Conservation (phyloP, 2,797 vertebrate genomes). For the Pipistrellus kuhlii region DNA sequence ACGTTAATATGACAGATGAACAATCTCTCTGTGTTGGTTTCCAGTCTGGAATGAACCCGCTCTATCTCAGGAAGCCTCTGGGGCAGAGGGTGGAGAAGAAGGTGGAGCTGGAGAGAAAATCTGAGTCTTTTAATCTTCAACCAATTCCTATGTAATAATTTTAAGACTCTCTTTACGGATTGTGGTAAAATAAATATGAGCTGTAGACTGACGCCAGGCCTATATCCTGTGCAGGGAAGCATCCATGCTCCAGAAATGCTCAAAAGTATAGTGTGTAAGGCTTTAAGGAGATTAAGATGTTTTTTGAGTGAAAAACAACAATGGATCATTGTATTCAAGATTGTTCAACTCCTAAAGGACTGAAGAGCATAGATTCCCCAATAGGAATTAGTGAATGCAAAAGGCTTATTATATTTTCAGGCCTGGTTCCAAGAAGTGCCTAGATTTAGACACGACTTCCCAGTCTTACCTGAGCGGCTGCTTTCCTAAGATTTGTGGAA, state of each 20-base stretch:
- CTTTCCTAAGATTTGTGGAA: conserved; percentile 72
- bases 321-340: background rate
- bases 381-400: conserved; percentile 36
- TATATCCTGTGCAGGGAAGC: background rate
- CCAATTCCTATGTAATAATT: background rate
- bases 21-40: conserved; percentile 24
- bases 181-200: background rate
- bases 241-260: background rate
- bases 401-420: conserved; percentile 10
- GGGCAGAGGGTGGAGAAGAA: background rate
- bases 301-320: conserved; percentile 27
- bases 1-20: conserved; percentile 26
- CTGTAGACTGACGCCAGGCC: background rate
- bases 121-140: background rate
- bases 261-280: conserved; percentile 15
- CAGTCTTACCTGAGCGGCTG: conserved; percentile 58
- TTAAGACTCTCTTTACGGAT: background rate
- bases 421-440: background rate
- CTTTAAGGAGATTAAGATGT: conserved; percentile 1
- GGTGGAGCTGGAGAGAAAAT: background rate
- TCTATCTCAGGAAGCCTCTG: background rate
- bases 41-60: conserved; percentile 21
- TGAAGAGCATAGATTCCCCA: background rate
- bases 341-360: conserved; percentile 8
- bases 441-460: conserved; percentile 19